phyloP scores from a whole-genome alignment of 2,797 vertebrate genomes.

The Brachymystax lenok region DNA sequence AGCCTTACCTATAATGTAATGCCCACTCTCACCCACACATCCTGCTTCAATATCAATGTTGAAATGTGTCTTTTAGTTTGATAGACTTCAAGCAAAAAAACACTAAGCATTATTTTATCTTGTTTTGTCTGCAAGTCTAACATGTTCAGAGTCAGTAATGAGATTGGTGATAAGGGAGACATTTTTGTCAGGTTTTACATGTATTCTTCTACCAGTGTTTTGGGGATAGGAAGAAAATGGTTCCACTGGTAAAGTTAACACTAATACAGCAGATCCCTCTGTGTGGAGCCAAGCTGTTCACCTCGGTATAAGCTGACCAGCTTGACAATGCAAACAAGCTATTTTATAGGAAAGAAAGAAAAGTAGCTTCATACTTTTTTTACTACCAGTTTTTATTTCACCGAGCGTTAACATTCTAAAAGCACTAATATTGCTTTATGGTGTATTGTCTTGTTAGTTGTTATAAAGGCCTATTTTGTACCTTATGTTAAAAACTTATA shows the following conservation, averaged over 20 bases:
- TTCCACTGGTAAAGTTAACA: conserved; percentile 35
- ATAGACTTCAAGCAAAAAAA: conserved; percentile 36
- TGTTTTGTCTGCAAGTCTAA: conserved; percentile 37
- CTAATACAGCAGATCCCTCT: conserved; percentile 44
- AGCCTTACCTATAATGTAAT: conserved; percentile 58
- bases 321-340: conserved; percentile 38
- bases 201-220: conserved; percentile 59
- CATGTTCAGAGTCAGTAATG: conserved; percentile 32
- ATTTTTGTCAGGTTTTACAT: conserved; percentile 47
- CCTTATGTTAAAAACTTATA: conserved; percentile 69
- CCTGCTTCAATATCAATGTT: conserved; percentile 62
- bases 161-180: conserved; percentile 27
- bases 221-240: conserved; percentile 13
- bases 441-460: conserved; percentile 72
- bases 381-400: conserved; percentile 58
- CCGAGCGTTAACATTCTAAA: conserved; percentile 73
- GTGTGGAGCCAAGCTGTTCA: conserved; percentile 25
- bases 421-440: conserved; percentile 77
- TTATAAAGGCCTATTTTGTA: conserved; percentile 73
- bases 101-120: conserved; percentile 26
- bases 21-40: conserved; percentile 42
- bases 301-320: conserved; percentile 5
- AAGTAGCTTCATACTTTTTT: not conserved
- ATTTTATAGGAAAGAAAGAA: conserved; percentile 45
- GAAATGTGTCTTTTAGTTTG: conserved; percentile 18